phyloP scores from a whole-genome alignment of 2,797 vertebrate species.

The Esox masquinongy region DNA sequence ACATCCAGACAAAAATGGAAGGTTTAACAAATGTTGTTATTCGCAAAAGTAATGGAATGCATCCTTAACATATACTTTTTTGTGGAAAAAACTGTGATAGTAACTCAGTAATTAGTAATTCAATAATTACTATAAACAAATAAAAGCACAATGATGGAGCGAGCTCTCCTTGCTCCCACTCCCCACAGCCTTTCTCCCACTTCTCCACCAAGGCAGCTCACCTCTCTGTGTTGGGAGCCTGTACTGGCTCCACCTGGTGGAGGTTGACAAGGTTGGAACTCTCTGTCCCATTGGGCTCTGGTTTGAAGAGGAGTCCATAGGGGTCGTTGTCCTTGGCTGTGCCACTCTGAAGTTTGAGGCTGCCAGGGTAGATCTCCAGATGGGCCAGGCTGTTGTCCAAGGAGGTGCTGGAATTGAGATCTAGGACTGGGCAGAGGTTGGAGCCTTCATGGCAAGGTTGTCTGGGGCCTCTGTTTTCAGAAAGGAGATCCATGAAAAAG shows the following conservation, averaged over 20 bases:
- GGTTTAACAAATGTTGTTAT: no score
- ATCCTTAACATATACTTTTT: no score
- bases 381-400: constrained; percentile 47
- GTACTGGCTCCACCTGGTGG: constrained; percentile 75
- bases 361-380: constrained; percentile 58
- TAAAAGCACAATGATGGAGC: no score
- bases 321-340: constrained; percentile 49
- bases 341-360: constrained; percentile 46
- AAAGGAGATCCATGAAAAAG: constrained; percentile 29
- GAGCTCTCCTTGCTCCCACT: background rate
- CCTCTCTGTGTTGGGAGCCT: constrained; percentile 80
- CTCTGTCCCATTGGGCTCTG: constrained; percentile 52
- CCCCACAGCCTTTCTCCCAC: background rate
- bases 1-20: no score
- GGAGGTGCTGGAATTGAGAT: constrained; percentile 41
- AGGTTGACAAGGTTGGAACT: constrained; percentile 49
- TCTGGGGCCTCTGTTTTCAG: constrained; percentile 23
- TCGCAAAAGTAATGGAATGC: no score
- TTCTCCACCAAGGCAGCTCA: constrained; percentile 44
- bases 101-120: no score
- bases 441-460: constrained; percentile 41
- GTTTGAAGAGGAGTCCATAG: constrained; percentile 48
- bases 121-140: no score
- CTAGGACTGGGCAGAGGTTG: constrained; percentile 29
- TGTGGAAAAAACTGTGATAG: no score